Evolutionary conservation across 2,113 vertebrate species (phyloP), one percentile per base, ranked within the genome.

Genomic region (Catharus fuscescens): DNA sequence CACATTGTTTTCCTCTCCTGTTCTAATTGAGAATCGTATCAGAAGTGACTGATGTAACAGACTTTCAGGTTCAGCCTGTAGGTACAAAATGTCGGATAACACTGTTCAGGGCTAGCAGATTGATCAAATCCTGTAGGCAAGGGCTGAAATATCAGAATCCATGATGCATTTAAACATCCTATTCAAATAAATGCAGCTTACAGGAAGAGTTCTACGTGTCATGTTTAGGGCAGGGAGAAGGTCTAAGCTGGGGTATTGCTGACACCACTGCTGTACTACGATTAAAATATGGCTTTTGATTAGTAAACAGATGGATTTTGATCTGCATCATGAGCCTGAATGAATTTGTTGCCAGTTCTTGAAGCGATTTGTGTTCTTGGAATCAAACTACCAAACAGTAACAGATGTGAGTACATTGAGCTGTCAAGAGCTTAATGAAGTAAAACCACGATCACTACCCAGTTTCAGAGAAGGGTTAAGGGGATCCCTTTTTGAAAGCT

Each of bases 401-500:
- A 97, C 97, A 98, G 97, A 97, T 97, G 96, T 97, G 96, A 94
- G 93, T 86, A 97, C 95, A 98, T 80, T 94, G 94, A 98, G 89
- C 95, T 97, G 97, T 98, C 97, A 97, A 38, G 95, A 95, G 88
- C 95, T 96, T 97, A 97, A 98, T 98, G 97, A 96, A 97, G 95
- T 90, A 93, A 97, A 97, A 95, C 96, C 1, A 28, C 97, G 96
- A 95, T 97, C 89, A 92, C 93, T 92, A 95, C 88, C 88, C 90
- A 79, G 82, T 96, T 95, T 67, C n/a, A 88, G 86, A 80, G 88
- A 87, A 88, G 90, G 84, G 86, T 94, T 97, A 95, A 95, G 70
- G 80, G 95, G 95, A 90, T 97, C 96, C 79, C 85, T 84, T 96
- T 95, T 72, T 79, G 86, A 95, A 94, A 95, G 90, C 94, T 97